A percentile compares a stretch with the other conserved stretches of the same genome.
phyloP scores from a whole-genome alignment of 2,888 invertebrate species.

The Criorhina ranunculi region DNA sequence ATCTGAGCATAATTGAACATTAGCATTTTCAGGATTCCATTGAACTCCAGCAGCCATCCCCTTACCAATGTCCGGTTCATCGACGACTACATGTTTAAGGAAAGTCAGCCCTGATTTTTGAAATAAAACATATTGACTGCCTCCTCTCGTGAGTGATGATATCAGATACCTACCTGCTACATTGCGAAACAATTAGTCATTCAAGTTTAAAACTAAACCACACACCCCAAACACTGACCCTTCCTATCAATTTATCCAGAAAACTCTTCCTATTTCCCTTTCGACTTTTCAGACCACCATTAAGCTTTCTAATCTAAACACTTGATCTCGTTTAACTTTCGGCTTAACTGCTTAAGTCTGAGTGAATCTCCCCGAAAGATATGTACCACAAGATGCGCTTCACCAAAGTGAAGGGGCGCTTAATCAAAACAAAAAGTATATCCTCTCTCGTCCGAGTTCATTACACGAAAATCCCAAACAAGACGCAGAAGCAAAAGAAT shows the following conservation, averaged over 20 bases:
- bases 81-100: too few relatives aligned
- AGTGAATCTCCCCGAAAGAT: slow-evolving; percentile 3
- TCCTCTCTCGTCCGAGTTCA: background rate
- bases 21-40: too few relatives aligned
- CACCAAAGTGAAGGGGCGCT: slow-evolving; percentile 19
- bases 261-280: background rate
- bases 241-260: background rate
- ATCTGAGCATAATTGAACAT: too few relatives aligned
- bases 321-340: slow-evolving; percentile 10
- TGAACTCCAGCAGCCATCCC: too few relatives aligned
- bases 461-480: background rate
- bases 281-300: background rate
- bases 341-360: background rate
- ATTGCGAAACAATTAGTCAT: background rate
- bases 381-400: background rate
- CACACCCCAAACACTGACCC: slow-evolving; percentile 2
- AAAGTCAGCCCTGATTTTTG: too few relatives aligned
- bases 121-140: too few relatives aligned
- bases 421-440: background rate
- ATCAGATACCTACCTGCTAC: too few relatives aligned
- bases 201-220: background rate
- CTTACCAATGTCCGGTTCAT: too few relatives aligned
- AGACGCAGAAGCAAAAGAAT: background rate
- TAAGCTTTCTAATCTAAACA: background rate
- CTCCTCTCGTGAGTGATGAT: too few relatives aligned